Percentiles rank a stretch among this genome's conserved stretches.
Conservation (phyloP, 2,888 invertebrate genomes). For the Parasteatoda lunata region DNA sequence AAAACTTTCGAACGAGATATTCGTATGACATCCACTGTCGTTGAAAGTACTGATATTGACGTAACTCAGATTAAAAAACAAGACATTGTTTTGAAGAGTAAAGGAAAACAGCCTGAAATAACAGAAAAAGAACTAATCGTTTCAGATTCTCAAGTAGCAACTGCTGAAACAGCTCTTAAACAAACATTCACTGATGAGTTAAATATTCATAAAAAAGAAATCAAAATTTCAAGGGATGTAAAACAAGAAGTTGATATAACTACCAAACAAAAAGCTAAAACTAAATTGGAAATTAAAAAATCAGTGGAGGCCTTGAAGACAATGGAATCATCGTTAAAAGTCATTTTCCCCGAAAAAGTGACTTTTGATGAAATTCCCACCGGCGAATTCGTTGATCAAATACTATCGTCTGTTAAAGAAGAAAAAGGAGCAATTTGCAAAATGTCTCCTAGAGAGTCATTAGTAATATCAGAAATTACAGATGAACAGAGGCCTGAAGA, state of each 20-base stretch:
- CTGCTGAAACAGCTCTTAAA: slow-evolving; percentile 7
- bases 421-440: slow-evolving; percentile 36
- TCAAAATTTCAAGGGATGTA: slow-evolving; percentile 15
- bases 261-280: slow-evolving; percentile 12
- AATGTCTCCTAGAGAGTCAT: slow-evolving; percentile 60
- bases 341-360: slow-evolving; percentile 50
- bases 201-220: slow-evolving; percentile 25
- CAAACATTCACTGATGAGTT: slow-evolving; percentile 27
- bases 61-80: slow-evolving; percentile 22
- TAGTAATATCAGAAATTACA: slow-evolving; percentile 55
- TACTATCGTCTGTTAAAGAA: slow-evolving; percentile 34
- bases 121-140: slow-evolving; percentile 42
- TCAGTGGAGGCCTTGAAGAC: slow-evolving; percentile 45
- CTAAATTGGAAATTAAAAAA: slow-evolving; percentile 34
- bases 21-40: slow-evolving; percentile 16
- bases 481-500: slow-evolving; percentile 49
- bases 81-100: slow-evolving; percentile 43
- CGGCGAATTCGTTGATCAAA: slow-evolving; percentile 26
- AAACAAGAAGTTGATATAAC: slow-evolving; percentile 48
- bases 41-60: slow-evolving; percentile 32
- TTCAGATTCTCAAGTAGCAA: slow-evolving; percentile 16
- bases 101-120: slow-evolving; percentile 26
- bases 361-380: slow-evolving; percentile 39
- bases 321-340: slow-evolving; percentile 25
- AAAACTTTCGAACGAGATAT: slow-evolving; percentile 36